These are phyloP conservation scores for Dascyllus trimaculatus DNA, from an alignment of 2,113 vertebrate genomes.

Conservation along the genomic window DNA sequence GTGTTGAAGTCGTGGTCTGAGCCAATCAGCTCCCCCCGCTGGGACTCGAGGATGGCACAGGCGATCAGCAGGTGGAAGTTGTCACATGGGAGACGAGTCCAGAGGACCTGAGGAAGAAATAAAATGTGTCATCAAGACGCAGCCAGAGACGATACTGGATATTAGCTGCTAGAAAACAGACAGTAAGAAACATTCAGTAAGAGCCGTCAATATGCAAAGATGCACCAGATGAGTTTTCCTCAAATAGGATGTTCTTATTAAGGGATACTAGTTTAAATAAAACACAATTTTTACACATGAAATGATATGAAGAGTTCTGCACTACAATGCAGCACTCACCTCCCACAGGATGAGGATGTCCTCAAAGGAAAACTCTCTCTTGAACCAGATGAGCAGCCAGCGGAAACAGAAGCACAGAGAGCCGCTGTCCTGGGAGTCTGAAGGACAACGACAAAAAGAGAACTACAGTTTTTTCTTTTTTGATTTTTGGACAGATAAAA, in stretches of 20 bases:
- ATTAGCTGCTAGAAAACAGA: background rate
- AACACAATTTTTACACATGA: too few relatives aligned
- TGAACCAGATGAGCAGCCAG: slow-evolving; percentile 96
- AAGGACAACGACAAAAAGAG: background rate
- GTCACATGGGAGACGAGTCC: slow-evolving; percentile 90
- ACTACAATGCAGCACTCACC: slow-evolving; percentile 73
- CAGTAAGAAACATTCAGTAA: too few relatives aligned
- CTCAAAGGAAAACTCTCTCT: slow-evolving; percentile 92
- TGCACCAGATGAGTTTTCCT: too few relatives aligned
- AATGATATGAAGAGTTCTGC: too few relatives aligned
- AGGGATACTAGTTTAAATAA: too few relatives aligned
- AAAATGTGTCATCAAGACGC: background rate
- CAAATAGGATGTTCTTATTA: too few relatives aligned
- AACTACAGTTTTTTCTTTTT: background rate
- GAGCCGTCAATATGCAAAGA: too few relatives aligned
- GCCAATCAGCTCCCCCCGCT: slow-evolving; percentile 90
- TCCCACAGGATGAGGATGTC: slow-evolving; percentile 93
- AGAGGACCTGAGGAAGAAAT: slow-evolving; percentile 84
- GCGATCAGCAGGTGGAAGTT: slow-evolving; percentile 92
- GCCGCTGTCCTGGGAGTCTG: slow-evolving; percentile 88
- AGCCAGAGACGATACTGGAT: background rate
- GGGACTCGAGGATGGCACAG: slow-evolving; percentile 90
- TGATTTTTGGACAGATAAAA: background rate
- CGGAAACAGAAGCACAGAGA: slow-evolving; percentile 90
- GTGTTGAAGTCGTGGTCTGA: slow-evolving; percentile 93